Conservation (phyloP, 1,140 invertebrate species). For the Venustaconcha ellipsiformis region DNA sequence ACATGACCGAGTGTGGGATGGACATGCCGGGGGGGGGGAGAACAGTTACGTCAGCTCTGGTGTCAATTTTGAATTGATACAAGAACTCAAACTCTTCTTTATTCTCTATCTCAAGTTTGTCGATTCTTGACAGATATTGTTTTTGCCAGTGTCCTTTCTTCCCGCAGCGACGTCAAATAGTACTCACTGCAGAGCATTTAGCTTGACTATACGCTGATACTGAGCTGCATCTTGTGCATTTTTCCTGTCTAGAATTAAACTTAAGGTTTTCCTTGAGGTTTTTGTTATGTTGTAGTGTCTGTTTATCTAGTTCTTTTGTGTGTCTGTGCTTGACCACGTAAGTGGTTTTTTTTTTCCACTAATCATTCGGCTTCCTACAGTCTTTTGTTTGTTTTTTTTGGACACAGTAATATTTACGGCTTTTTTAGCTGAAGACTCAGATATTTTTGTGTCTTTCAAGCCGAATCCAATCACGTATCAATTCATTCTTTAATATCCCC, state of each 20-base stretch:
- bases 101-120: background rate
- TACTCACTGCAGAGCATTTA: no score
- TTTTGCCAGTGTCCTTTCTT: background rate
- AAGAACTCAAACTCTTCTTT: background rate
- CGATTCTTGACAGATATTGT: background rate
- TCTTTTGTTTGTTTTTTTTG: background rate
- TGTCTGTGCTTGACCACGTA: background rate
- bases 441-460: background rate
- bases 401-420: background rate
- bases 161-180: background rate
- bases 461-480: background rate
- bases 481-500: background rate
- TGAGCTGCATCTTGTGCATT: background rate
- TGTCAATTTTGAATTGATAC: conserved; percentile 23
- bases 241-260: background rate
- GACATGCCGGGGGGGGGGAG: conserved; percentile 5
- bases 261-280: no score
- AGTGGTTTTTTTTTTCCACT: background rate
- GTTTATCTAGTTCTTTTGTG: background rate
- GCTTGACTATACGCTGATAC: background rate
- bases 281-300: background rate
- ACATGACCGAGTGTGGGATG: background rate
- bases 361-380: background rate
- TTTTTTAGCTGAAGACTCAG: background rate
- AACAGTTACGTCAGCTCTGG: conserved; percentile 31